Base-by-base conservation (phyloP, 2,113 vertebrate genomes). In the Nycticorax nycticorax region DNA sequence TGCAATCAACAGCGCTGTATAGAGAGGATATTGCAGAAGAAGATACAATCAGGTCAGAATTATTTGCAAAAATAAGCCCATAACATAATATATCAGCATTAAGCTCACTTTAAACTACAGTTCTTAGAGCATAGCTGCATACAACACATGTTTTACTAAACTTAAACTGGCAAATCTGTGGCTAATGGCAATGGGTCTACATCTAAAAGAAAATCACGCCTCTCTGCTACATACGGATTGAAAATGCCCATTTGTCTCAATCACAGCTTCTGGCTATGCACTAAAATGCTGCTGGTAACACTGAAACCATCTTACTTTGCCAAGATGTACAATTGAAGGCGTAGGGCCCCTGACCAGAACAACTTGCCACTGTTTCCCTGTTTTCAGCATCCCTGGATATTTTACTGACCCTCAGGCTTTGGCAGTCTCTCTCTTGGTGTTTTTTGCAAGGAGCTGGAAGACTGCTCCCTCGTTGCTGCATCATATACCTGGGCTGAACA, bases 291-390 rank as follows among this genome's bases (percentile, higher is more conserved):
- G 8, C 9, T 79, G 18, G 35, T 26, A 85, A 41, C 41, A 32
- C 26, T 6, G 14, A 89, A 81, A 35, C 8, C 30, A 24, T n/a
- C 28, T 66, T 48, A 43, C 27, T 39, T 79, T n/a, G 68, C 32
- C 45, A 74, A 37, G 39, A 14, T 20, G 5, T 43, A 47, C 23
- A 56, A 8, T 0, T 39, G 39, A 89, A 69, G 63, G 18, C 33
- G 12, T 0, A 41, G 8, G 19, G 28, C 22, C 4, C 2, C 6
- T 2, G 43, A 50, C 9, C n/a, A 56, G 26, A 64, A 39, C 4
- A 72, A 7, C 24, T 89, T 76, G 30, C 11, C 9, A 6, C 8
- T 15, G 2, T 43, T 67, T 43, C 30, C 39, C 37, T 50, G 10
- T 59, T 83, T 79, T 68, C 33, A 68, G 14, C 35, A 60, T 4